Base-by-base conservation (phyloP, 2,113 vertebrate genomes). In the Corythornis madagascariensis region DNA sequence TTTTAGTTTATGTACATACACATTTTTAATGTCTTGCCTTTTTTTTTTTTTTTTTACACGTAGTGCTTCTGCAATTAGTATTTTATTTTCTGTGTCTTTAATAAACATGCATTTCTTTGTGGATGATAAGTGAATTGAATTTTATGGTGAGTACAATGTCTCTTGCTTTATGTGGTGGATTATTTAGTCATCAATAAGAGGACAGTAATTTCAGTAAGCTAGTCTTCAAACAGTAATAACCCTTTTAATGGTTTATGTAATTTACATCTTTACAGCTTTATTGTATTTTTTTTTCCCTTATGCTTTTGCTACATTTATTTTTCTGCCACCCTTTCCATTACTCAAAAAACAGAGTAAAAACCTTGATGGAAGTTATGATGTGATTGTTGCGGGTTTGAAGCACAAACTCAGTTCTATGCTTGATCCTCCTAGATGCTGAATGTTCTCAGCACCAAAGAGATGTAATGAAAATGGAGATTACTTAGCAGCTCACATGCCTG, bases 161-260 rank as follows among this genome's bases (percentile, higher is more conserved):
- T 97, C 79, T 89, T 93, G 35, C 89, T 95, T 96, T 96, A 93
- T 84, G 83, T 70, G 52, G 28, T 88, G 43, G 80, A 92, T 96
- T 96, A 93, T 96, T 97, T 97, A 97, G 67, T 95, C 91, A 94
- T 96, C 84, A 95, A 93, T 85, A 82, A 86, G 80, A 97, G 85
- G 95, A 93, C 77, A 93, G 81, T 96, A 95, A 94, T 97, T 96
- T 96, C 69, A 91, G 73, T 92, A 96, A 95, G 82, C 84, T 87
- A 90, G 79, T 90, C 76, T 94, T 97, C 90, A 94, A 96, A 97
- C 15, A 57, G 69, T 59, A 95, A 89, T 95, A 93, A 96, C 28
- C 33, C 3, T 94, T 89, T 94, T 85, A 91, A 82, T 92, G 77
- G 18, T 67, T 86, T 82, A 84, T 86, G 28, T 61, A 96, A 95